Percentiles rank a stretch among this genome's conserved stretches.
These are phyloP conservation scores for Dipus sagitta DNA, from an alignment of 2,797 vertebrate genomes.

Conservation along the genomic window DNA sequence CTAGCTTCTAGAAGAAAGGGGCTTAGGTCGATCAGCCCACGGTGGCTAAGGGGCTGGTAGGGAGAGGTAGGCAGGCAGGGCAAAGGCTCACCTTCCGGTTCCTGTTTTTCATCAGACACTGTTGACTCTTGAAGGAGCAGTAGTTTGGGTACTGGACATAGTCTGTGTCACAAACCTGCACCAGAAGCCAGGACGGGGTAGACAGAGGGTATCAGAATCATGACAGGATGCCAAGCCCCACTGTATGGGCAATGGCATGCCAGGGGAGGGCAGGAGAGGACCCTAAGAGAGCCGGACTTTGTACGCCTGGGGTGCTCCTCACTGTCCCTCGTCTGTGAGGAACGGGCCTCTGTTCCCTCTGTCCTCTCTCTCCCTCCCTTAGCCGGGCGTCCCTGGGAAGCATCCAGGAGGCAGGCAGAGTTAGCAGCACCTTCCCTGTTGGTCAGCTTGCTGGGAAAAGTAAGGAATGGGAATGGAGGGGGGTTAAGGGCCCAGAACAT, in stretches of 20 bases:
- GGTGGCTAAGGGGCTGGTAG: no score
- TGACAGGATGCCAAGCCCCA: neutral
- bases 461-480: neutral
- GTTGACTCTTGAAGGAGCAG: constrained; percentile 88
- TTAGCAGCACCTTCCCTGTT: neutral
- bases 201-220: constrained; percentile 14
- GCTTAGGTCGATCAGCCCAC: neutral
- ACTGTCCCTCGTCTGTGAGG: neutral
- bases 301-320: neutral
- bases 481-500: neutral
- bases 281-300: neutral
- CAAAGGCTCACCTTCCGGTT: constrained; percentile 83
- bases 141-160: constrained; percentile 85
- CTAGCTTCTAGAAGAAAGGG: neutral
- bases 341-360: no score
- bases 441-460: neutral
- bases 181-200: neutral
- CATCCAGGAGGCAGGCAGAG: neutral
- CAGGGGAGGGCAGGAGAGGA: no score
- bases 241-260: neutral
- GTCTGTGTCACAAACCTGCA: constrained; percentile 86
- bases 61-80: neutral
- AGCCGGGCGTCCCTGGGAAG: neutral
- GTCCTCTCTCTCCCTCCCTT: neutral
- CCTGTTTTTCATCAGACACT: constrained; percentile 83